These are phyloP conservation scores for Eumeta japonica DNA, from an alignment of 1,140 invertebrate species.

Conservation along the genomic window DNA sequence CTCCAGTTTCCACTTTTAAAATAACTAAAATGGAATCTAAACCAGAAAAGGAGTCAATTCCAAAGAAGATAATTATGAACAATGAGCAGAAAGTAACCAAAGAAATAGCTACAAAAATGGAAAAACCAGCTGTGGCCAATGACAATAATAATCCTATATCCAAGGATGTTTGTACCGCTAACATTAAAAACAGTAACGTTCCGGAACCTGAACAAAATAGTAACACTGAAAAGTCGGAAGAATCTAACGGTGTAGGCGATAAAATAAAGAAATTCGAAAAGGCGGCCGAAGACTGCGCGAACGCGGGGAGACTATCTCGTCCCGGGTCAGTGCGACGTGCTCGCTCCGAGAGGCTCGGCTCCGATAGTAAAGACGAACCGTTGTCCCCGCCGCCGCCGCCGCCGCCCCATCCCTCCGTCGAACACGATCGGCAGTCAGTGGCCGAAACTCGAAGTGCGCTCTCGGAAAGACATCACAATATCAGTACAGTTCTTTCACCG, in stretches of 20 bases:
- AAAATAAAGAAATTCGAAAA: conserved; percentile 51
- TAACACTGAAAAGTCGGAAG: conserved; percentile 13
- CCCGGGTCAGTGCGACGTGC: conserved; percentile 36
- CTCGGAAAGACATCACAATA: conserved; percentile 25
- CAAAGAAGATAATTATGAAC: no score
- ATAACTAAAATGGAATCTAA: neutral
- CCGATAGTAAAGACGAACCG: conserved; percentile 34
- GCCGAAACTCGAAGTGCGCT: neutral
- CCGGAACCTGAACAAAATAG: neutral
- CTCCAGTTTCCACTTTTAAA: neutral
- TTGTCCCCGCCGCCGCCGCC: conserved; percentile 25
- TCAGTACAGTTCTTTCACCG: conserved; percentile 19
- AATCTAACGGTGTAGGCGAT: conserved; percentile 46
- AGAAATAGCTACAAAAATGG: neutral
- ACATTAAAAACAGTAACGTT: no score
- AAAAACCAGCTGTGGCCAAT: neutral
- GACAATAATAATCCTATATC: neutral
- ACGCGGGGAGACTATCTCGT: conserved; percentile 26
- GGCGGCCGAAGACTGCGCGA: conserved; percentile 32
- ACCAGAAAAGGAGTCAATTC: neutral
- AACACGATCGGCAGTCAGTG: neutral
- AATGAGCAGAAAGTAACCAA: neutral
- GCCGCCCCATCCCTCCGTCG: conserved; percentile 14
- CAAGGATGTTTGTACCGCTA: neutral
- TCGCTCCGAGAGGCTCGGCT: conserved; percentile 27